Base-by-base conservation (phyloP, 37 sponge, comb jelly and placozoan species). In the Ephydatia muelleri region DNA sequence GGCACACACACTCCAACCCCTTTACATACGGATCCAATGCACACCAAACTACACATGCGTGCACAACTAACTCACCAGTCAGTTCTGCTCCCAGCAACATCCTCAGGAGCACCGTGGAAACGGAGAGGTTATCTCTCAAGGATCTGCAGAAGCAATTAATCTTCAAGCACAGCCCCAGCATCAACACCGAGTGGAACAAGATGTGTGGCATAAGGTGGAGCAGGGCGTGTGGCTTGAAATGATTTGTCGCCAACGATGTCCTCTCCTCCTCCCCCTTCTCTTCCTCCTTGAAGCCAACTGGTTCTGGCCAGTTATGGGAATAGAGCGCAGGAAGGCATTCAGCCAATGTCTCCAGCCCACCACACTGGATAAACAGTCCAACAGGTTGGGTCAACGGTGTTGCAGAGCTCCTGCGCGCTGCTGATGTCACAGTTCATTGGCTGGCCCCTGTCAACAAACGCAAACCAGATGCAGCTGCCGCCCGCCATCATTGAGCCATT, bases 81-180 rank as follows among this genome's bases (percentile, higher is more conserved):
- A 70, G 31, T 64, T 88, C 75, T 73, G 80, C 87, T 68, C 93
- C 93, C 22, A 92, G 84, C 66, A 95, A 33, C 32, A 90, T 74
- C 70, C 86, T 76, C 38, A 92, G 67, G 47, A 95, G 76, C 28
- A 81, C 35, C 19, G 76, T 37, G 66, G 85, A 66, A 22, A 68
- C 68, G 0, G 88, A 49, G 11, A 43, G 68, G 72, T 90, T 70
- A 6, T 65, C 49, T 0, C 40, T 31, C 31, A 95, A 80, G 12
- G 64, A 33, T 25, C 70, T 68, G 8, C 79, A 82, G 70, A 77
- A 87, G 36, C 76, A 70, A 11, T 66, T 47, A 26, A 95, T 37
- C 69, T 78, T 84, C 29, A 92, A 75, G 25, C 90, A 83, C 73
- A 95, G 71, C 16, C 90, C 90, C 0, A 92, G 79, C 83, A 87